phyloP scores from a whole-genome alignment of 1,140 invertebrate genomes.

The Bombus superbus region DNA sequence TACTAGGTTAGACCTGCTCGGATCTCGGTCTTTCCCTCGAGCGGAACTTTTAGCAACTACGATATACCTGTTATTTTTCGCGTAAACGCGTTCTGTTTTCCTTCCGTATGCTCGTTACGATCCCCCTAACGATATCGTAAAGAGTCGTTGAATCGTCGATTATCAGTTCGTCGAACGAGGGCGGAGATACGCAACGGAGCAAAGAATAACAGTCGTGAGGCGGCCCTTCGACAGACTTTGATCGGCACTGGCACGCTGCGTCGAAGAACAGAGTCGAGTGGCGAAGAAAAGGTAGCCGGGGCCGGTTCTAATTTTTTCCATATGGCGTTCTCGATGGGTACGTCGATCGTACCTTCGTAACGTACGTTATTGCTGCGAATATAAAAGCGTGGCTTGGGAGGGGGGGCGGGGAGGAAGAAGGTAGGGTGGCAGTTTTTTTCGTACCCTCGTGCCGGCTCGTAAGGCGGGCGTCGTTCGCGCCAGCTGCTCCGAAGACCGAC shows the following conservation, averaged over 20 bases:
- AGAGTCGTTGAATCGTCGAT: background rate
- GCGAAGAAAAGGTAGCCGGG: background rate
- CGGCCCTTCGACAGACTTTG: background rate
- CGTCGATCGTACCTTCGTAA: constrained; percentile 39
- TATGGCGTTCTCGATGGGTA: background rate
- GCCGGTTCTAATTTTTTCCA: background rate
- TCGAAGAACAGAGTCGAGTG: too few species aligned
- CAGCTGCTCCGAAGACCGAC: constrained; percentile 45
- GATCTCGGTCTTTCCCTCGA: too few species aligned
- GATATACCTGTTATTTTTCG: background rate
- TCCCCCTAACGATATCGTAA: background rate
- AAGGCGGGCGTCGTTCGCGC: constrained; percentile 47
- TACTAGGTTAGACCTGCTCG: too few species aligned
- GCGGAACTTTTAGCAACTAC: background rate
- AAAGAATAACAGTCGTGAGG: background rate
- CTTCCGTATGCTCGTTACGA: background rate
- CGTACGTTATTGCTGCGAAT: constrained; percentile 34
- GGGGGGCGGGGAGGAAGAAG: too few species aligned
- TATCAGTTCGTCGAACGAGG: background rate
- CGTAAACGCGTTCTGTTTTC: background rate
- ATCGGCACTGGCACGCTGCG: background rate
- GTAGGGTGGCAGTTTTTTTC: background rate
- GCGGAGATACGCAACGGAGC: too few species aligned
- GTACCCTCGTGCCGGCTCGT: constrained; percentile 28
- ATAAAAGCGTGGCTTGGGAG: background rate